Evolutionary conservation across 2,797 vertebrate species (phyloP).

Genomic region (Liasis olivaceus): DNA sequence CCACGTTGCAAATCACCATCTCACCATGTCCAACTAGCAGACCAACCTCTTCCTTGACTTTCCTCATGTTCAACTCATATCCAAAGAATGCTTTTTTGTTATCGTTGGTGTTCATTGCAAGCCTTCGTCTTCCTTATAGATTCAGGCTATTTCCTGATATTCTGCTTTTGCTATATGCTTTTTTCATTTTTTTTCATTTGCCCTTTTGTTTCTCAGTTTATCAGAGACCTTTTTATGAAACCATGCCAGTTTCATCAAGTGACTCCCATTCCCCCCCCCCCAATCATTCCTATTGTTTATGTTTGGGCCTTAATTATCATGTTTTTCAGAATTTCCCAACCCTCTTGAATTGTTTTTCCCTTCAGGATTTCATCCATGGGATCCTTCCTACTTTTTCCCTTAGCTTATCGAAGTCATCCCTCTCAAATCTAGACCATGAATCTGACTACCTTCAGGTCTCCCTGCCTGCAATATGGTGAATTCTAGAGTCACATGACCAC

Average conservation of each 20-base stretch:
- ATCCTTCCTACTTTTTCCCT: no score
- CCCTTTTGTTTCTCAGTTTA: neutral
- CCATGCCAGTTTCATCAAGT: neutral
- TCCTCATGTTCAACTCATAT: neutral
- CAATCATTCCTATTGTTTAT: neutral
- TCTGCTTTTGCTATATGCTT: neutral
- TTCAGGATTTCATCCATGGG: neutral
- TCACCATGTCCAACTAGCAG: neutral
- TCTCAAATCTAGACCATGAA: no score
- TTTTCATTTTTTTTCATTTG: neutral
- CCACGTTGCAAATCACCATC: neutral
- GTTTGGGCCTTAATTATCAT: neutral
- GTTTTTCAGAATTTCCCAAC: neutral
- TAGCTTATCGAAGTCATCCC: no score
- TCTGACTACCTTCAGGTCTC: no score
- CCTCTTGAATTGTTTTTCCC: neutral
- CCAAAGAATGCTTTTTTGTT: neutral
- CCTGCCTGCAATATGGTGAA: no score
- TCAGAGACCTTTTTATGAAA: neutral
- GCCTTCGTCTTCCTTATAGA: neutral
- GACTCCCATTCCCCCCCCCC: neutral
- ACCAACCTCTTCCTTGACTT: neutral
- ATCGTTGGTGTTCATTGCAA: neutral
- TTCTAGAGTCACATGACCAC: no score
- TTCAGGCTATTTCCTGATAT: neutral